Conservation (phyloP, 2,888 invertebrate species). For the Ennomos quercinarius region DNA sequence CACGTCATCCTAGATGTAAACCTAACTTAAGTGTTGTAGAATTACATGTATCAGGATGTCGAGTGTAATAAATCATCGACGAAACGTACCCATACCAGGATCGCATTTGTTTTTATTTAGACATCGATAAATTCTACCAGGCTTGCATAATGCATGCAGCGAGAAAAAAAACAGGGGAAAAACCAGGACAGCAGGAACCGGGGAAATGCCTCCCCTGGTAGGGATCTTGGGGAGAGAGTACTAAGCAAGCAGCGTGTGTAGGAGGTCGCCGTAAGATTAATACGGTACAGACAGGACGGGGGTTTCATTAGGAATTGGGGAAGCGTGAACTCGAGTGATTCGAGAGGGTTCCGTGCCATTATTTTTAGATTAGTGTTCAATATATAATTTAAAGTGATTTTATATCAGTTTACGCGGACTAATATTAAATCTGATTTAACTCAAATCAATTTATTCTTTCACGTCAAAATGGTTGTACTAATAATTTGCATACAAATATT, state of each 20-base stretch:
- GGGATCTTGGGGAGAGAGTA: constrained; percentile 75
- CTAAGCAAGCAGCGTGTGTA: constrained; percentile 72
- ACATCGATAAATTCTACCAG: constrained; percentile 71
- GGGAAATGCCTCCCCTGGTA: constrained; percentile 68
- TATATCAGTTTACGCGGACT: no score
- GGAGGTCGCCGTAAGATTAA: constrained; percentile 80
- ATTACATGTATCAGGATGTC: no score
- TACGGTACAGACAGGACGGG: constrained; percentile 78
- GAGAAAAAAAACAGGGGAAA: constrained; percentile 53
- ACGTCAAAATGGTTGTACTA: no score
- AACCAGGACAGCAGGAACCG: constrained; percentile 61
- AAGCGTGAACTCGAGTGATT: constrained; percentile 42
- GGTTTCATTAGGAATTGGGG: constrained; percentile 80
- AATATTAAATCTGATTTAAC: no score
- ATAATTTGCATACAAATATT: no score
- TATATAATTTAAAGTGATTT: no score
- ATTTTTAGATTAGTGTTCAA: no score
- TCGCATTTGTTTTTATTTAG: constrained; percentile 67
- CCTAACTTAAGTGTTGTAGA: no score
- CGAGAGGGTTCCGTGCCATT: constrained; percentile 53
- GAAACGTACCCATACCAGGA: background rate
- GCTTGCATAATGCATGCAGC: constrained; percentile 79
- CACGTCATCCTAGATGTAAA: no score
- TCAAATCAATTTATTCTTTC: no score
- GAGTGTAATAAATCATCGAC: no score